Evolutionary conservation across 2,888 invertebrate species (phyloP).

Genomic region (Abscondita cerata): DNA sequence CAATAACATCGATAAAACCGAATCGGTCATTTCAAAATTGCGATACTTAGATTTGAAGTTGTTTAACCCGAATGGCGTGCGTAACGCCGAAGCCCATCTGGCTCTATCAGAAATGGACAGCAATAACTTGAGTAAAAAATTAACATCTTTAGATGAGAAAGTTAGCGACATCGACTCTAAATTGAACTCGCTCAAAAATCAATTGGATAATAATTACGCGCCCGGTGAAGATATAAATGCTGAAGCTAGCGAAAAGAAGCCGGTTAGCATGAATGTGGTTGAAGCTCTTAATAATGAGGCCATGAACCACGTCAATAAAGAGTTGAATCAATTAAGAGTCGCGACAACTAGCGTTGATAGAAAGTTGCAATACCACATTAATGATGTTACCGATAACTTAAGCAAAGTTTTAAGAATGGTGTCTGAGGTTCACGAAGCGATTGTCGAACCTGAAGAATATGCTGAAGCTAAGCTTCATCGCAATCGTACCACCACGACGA

Average conservation of each 20-base stretch:
- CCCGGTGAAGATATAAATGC: conserved; percentile 85
- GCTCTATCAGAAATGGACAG: conserved; percentile 26
- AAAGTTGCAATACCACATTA: conserved; percentile 85
- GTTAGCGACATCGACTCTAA: conserved; percentile 84
- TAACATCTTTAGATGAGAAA: conserved; percentile 80
- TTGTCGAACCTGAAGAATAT: conserved; percentile 75
- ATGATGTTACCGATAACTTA: conserved; percentile 81
- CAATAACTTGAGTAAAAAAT: conserved; percentile 66
- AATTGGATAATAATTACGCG: conserved; percentile 82
- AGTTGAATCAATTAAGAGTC: conserved; percentile 78
- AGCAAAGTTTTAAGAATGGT: conserved; percentile 80
- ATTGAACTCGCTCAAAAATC: conserved; percentile 78
- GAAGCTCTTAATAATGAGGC: conserved; percentile 84
- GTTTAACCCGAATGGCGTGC: conserved; percentile 58
- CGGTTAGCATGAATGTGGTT: conserved; percentile 81
- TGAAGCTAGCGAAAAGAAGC: conserved; percentile 87
- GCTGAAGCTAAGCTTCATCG: conserved; percentile 48
- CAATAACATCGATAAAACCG: conserved; percentile 85
- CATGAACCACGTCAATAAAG: conserved; percentile 80
- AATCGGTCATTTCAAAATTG: conserved; percentile 80
- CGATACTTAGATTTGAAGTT: conserved; percentile 78
- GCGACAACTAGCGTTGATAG: conserved; percentile 81
- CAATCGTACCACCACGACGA: conserved; percentile 64
- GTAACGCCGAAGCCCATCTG: conserved; percentile 24
- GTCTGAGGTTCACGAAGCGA: conserved; percentile 82